Percentiles rank a stretch among this genome's conserved stretches.
Evolutionary conservation across 1,140 invertebrate species (phyloP).

Genomic region (Tyrophagus putrescentiae): DNA sequence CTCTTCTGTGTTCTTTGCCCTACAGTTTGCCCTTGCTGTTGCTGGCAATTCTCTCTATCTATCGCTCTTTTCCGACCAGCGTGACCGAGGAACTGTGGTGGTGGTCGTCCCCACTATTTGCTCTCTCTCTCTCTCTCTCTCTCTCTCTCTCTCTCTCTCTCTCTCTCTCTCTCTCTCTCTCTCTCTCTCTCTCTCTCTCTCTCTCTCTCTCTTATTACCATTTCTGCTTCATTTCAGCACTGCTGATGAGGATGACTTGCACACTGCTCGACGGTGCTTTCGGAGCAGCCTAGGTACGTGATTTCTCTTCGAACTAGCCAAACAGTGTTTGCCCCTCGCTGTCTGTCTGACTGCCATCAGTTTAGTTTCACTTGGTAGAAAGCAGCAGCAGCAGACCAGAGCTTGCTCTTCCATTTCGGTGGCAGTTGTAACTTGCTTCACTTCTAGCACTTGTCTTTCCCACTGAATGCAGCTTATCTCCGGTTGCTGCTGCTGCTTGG

Average conservation of each 20-base stretch:
- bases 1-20: not conserved
- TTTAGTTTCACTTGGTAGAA: not conserved
- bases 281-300: not conserved
- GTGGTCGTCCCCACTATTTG: no score
- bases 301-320: not conserved
- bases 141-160: constrained; percentile 9
- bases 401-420: not conserved
- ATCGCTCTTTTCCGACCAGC: no score
- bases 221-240: not conserved
- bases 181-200: constrained; percentile 10
- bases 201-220: constrained; percentile 1
- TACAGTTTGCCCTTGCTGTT: no score
- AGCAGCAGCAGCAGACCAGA: not conserved
- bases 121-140: no score
- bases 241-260: no score
- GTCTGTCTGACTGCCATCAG: not conserved
- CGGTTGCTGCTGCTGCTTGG: no score
- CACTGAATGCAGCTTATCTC: no score
- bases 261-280: not conserved
- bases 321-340: not conserved
- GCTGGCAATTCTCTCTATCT: no score
- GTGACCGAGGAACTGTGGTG: no score
- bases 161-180: not conserved
- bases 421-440: no score
- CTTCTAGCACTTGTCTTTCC: no score